Conservation (phyloP, 35 echinoderm and acorn worm species). For the Ophioderma brevispina region DNA sequence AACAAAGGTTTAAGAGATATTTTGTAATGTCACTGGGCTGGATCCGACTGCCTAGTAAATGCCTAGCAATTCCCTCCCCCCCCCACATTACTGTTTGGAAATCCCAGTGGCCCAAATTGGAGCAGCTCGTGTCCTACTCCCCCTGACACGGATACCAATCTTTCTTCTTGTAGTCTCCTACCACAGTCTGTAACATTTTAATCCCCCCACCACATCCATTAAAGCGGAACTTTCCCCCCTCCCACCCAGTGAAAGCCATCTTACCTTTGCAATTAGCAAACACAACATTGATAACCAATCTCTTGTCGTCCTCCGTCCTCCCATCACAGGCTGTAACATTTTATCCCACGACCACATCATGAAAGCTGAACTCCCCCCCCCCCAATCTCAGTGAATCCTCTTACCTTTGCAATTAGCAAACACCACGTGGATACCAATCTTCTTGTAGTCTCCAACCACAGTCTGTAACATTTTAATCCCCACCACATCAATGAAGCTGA, state of each 20-base stretch:
- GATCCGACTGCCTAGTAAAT: too few relatives aligned
- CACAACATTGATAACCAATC: slow-evolving; percentile 30
- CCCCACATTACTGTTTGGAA: too few relatives aligned
- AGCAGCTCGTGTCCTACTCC: too few relatives aligned
- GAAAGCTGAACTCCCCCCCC: slow-evolving; percentile 54
- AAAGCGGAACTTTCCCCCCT: slow-evolving; percentile 56
- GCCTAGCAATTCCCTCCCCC: too few relatives aligned
- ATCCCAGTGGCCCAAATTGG: too few relatives aligned
- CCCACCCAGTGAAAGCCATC: too few relatives aligned
- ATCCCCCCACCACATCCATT: slow-evolving; percentile 38
- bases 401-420: slow-evolving; percentile 50
- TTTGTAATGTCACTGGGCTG: too few relatives aligned
- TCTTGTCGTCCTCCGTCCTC: slow-evolving; percentile 1
- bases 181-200: slow-evolving; percentile 26
- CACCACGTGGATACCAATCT: slow-evolving; percentile 32
- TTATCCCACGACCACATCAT: slow-evolving; percentile 39
- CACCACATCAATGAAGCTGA: slow-evolving; percentile 46
- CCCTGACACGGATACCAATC: slow-evolving; percentile 26
- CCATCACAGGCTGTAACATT: slow-evolving; percentile 18
- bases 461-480: slow-evolving; percentile 35
- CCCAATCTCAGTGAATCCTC: too few relatives aligned
- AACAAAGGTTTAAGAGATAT: too few relatives aligned
- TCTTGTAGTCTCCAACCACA: slow-evolving; percentile 10
- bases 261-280: slow-evolving; percentile 50
- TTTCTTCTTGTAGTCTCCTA: slow-evolving; percentile 15